phyloP scores from a whole-genome alignment of 1,140 invertebrate species.

The Saxidomus purpurata region DNA sequence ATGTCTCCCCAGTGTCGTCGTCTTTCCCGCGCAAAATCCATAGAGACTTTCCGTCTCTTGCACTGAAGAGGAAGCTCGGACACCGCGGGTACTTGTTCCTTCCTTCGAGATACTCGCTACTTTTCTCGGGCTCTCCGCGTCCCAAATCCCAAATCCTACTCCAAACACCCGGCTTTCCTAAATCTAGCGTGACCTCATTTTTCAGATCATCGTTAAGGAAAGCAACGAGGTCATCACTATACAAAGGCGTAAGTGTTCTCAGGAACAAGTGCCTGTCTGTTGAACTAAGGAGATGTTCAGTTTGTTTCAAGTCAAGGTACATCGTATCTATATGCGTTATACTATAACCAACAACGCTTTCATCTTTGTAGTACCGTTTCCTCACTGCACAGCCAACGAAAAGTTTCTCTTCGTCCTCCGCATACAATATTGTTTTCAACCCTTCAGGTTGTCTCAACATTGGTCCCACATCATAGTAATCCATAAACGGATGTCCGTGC shows the following conservation, averaged over 20 bases:
- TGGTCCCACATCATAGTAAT: neutral
- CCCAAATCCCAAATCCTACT: neutral
- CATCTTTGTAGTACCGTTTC: slow-evolving; percentile 20
- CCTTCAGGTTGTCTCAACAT: neutral
- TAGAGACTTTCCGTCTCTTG: slow-evolving; percentile 13
- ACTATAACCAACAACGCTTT: neutral
- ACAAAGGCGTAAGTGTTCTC: neutral
- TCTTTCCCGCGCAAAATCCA: slow-evolving; percentile 41
- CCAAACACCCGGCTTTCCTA: neutral
- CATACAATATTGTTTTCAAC: slow-evolving; percentile 14
- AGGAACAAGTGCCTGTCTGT: too few species aligned
- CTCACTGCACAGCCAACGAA: neutral
- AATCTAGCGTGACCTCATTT: neutral
- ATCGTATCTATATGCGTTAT: neutral
- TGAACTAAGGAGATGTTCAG: neutral
- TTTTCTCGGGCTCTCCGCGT: neutral
- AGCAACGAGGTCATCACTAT: neutral
- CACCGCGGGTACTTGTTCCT: neutral
- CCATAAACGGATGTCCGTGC: neutral
- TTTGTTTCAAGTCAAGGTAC: slow-evolving; percentile 5
- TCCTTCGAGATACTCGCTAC: slow-evolving; percentile 3
- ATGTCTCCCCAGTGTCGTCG: neutral
- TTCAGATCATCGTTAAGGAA: neutral
- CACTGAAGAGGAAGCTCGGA: neutral
- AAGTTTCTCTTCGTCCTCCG: slow-evolving; percentile 1